Evolutionary conservation across 2,888 invertebrate species (phyloP).

Genomic region (Latheticus oryzae): DNA sequence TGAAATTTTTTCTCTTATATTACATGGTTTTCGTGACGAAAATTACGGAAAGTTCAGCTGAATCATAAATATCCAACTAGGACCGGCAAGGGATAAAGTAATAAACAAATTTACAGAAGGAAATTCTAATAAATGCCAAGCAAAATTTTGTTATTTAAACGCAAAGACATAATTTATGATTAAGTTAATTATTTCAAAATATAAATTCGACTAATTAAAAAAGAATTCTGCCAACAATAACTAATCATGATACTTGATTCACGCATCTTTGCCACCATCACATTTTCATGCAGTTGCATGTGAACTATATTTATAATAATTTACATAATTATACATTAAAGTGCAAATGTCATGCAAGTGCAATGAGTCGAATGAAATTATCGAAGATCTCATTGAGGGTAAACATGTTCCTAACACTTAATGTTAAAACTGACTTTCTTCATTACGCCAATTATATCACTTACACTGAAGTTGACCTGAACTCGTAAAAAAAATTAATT

Average conservation of each 20-base stretch:
- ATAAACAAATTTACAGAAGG: conserved; percentile 37
- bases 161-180: conserved; percentile 31
- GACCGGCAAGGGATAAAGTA: conserved; percentile 31
- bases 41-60: conserved; percentile 24
- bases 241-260: conserved; percentile 1
- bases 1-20: conserved; percentile 27
- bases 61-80: conserved; percentile 33
- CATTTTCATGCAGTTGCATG: conserved; percentile 15
- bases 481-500: conserved; percentile 10
- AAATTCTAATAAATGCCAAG: conserved; percentile 36
- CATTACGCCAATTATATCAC: conserved; percentile 10
- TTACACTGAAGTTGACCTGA: conserved; percentile 2
- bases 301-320: conserved; percentile 27
- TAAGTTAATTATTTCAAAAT: conserved; percentile 33
- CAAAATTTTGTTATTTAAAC: conserved; percentile 34
- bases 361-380: conserved; percentile 30
- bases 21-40: conserved; percentile 31
- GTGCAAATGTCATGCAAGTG: conserved; percentile 29
- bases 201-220: conserved; percentile 27
- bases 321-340: conserved; percentile 32
- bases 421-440: conserved; percentile 6
- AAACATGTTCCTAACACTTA: conserved; percentile 19
- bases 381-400: conserved; percentile 26
- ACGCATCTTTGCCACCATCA: conserved; percentile 9
- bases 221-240: conserved; percentile 16